These are phyloP conservation scores for Odontophorus gujanensis DNA, from an alignment of 2,113 vertebrate species.

Conservation along the genomic window DNA sequence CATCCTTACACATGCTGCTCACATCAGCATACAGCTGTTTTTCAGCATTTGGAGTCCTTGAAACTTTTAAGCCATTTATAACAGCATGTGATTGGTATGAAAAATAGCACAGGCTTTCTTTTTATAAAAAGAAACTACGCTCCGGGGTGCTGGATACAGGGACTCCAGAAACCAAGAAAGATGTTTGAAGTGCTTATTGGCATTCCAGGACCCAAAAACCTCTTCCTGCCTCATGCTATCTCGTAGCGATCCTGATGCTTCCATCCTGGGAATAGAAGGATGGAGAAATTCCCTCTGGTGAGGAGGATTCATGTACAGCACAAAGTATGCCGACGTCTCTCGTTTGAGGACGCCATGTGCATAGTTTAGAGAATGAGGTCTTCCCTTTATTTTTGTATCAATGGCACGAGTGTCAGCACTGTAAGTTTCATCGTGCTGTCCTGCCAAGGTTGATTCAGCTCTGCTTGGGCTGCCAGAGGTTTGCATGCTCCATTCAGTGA, in stretches of 20 bases:
- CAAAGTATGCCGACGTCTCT: neutral
- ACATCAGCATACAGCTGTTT: constrained; percentile 77
- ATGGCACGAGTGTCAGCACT: neutral
- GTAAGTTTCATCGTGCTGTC: neutral
- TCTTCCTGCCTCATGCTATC: constrained; percentile 25
- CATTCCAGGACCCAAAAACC: constrained; percentile 33
- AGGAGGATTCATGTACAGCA: neutral
- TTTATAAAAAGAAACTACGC: constrained; percentile 59
- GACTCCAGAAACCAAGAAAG: constrained; percentile 66
- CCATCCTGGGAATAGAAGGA: constrained; percentile 32
- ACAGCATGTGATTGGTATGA: constrained; percentile 65
- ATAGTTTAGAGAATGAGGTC: neutral
- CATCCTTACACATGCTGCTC: constrained; percentile 74
- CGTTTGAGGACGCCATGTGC: neutral
- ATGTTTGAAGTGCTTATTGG: constrained; percentile 59
- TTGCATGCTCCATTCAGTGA: neutral
- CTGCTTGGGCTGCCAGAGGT: neutral
- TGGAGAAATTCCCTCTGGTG: constrained; percentile 16
- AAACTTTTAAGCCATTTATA: constrained; percentile 61
- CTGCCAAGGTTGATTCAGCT: neutral
- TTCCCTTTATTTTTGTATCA: constrained; percentile 21
- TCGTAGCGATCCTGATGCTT: neutral
- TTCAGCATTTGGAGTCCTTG: constrained; percentile 64
- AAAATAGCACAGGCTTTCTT: constrained; percentile 68
- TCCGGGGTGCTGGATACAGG: constrained; percentile 54